These are phyloP conservation scores for Plemyria rubiginata DNA, from an alignment of 2,888 invertebrate species.

Conservation along the genomic window DNA sequence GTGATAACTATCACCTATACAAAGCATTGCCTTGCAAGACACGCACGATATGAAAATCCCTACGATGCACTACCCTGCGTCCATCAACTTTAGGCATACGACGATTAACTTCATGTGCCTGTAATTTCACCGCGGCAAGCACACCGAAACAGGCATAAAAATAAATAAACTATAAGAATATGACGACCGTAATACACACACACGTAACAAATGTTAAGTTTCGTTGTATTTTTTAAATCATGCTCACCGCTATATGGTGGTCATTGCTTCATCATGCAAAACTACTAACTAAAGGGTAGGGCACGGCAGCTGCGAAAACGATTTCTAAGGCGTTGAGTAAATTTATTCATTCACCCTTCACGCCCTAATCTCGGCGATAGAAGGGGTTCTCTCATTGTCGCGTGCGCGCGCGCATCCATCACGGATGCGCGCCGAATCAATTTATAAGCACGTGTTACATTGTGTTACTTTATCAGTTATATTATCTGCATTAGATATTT, in stretches of 20 bases:
- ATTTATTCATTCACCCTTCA: conserved; percentile 82
- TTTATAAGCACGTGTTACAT: conserved; percentile 64
- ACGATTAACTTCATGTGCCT: too few species aligned
- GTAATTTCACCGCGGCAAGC: too few species aligned
- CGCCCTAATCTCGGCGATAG: conserved; percentile 70
- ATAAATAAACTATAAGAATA: too few species aligned
- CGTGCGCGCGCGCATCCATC: conserved; percentile 72
- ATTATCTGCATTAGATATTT: not conserved
- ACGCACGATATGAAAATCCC: too few species aligned
- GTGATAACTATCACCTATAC: too few species aligned
- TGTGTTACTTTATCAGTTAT: conserved; percentile 11
- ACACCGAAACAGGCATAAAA: too few species aligned
- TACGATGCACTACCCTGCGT: too few species aligned
- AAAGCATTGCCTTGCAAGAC: too few species aligned
- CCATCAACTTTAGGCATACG: too few species aligned
- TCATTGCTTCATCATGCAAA: not conserved
- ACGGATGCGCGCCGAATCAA: conserved; percentile 74
- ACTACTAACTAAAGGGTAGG: not conserved
- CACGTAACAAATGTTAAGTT: too few species aligned
- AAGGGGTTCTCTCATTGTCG: conserved; percentile 60
- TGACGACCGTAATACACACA: too few species aligned
- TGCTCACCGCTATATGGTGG: not conserved
- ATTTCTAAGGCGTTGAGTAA: conserved; percentile 67
- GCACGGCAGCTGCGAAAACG: conserved; percentile 69
- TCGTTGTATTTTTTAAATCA: not conserved